Percentiles rank a stretch among this genome's conserved stretches.
Evolutionary conservation across 2,888 invertebrate genomes (phyloP).

Genomic region (Sisyra nigra): DNA sequence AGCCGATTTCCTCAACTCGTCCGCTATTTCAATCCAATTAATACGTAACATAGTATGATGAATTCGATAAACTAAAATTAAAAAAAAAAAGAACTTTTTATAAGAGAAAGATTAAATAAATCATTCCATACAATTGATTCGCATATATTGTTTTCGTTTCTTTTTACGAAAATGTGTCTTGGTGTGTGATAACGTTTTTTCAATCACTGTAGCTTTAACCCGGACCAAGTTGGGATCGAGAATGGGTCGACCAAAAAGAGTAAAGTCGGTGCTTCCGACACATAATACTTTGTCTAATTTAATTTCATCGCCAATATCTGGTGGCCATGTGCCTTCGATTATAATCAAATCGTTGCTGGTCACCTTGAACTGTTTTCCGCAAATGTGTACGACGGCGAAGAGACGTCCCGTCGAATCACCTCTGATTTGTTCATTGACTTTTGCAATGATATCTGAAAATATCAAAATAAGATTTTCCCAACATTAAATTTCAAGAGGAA

Average conservation of each 20-base stretch:
- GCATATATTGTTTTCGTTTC: slow-evolving; percentile 59
- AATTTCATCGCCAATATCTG: slow-evolving; percentile 61
- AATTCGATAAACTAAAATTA: slow-evolving; percentile 35
- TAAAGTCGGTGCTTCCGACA: slow-evolving; percentile 65
- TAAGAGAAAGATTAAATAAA: slow-evolving; percentile 4
- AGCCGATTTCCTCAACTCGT: slow-evolving; percentile 33
- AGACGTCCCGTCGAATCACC: slow-evolving; percentile 39
- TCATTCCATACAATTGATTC: slow-evolving; percentile 46
- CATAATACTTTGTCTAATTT: slow-evolving; percentile 37
- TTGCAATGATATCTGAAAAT: slow-evolving; percentile 34
- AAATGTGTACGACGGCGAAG: slow-evolving; percentile 68
- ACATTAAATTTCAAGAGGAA: background rate
- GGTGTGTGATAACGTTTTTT: slow-evolving; percentile 67
- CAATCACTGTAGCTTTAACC: slow-evolving; percentile 67
- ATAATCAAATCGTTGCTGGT: slow-evolving; percentile 73
- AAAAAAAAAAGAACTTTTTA: background rate
- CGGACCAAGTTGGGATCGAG: slow-evolving; percentile 55
- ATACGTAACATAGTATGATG: slow-evolving; percentile 62
- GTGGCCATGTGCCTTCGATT: slow-evolving; percentile 72
- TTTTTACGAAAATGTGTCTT: slow-evolving; percentile 61
- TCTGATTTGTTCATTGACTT: slow-evolving; percentile 45
- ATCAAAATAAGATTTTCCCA: background rate
- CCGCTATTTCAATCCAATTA: slow-evolving; percentile 47
- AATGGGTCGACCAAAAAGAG: slow-evolving; percentile 64
- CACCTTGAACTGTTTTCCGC: slow-evolving; percentile 73